Percentiles rank a stretch among this genome's conserved stretches.
These are phyloP conservation scores for Microchrysa polita DNA, from an alignment of 2,888 invertebrate genomes.

Conservation along the genomic window DNA sequence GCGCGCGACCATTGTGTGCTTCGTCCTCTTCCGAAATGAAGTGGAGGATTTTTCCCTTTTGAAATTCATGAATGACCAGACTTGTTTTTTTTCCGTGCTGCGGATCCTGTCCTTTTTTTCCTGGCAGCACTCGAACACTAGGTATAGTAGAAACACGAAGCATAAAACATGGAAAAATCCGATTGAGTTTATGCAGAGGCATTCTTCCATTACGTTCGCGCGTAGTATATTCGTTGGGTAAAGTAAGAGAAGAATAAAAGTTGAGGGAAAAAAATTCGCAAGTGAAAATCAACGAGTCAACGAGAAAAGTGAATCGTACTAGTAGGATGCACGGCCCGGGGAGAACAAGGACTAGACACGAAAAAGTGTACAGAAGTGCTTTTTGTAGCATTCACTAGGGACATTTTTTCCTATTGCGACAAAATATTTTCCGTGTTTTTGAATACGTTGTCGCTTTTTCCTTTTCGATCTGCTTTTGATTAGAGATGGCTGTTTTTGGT, in stretches of 20 bases:
- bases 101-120: too few species aligned
- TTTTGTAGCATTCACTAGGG: background rate
- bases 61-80: background rate
- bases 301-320: background rate
- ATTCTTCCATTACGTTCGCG: too few species aligned
- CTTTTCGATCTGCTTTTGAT: too few species aligned
- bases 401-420: slow-evolving; percentile 27
- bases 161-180: too few species aligned
- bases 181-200: too few species aligned
- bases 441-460: too few species aligned
- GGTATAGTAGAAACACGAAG: too few species aligned
- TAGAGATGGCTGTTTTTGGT: too few species aligned
- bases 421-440: slow-evolving; percentile 12
- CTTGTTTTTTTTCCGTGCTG: background rate
- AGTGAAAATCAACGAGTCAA: background rate
- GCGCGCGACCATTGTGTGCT: background rate
- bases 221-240: too few species aligned
- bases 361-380: background rate
- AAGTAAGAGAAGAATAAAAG: background rate
- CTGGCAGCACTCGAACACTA: too few species aligned
- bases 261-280: background rate
- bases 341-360: background rate
- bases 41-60: slow-evolving; percentile 14
- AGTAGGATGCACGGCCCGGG: background rate
- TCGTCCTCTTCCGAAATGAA: background rate